Conservation (phyloP, 2,797 vertebrate genomes). For the Arctocebus calabarensis region DNA sequence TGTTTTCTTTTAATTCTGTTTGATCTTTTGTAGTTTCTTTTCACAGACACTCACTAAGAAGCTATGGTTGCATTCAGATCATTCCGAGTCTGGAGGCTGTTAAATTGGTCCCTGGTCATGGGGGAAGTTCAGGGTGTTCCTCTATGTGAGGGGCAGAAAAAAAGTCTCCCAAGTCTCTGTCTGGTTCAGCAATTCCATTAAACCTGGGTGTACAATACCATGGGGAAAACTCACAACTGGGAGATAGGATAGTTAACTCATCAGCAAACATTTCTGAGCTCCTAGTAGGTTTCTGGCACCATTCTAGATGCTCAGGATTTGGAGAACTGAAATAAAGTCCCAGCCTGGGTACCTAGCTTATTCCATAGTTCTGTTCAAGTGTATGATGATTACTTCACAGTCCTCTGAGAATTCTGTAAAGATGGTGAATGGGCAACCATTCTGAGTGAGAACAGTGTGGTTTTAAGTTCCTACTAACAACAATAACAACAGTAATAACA, state of each 20-base stretch:
- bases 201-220: neutral
- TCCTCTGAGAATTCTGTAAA: neutral
- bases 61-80: neutral
- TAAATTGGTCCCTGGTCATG: neutral
- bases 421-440: neutral
- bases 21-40: neutral
- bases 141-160: constrained; percentile 2
- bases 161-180: neutral
- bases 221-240: neutral
- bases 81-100: neutral
- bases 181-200: neutral
- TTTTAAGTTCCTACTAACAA: neutral
- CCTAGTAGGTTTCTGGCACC: neutral
- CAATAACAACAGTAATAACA: neutral
- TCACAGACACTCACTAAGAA: neutral
- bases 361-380: neutral
- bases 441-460: neutral
- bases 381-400: neutral
- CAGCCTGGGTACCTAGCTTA: neutral
- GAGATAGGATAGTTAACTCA: neutral
- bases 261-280: neutral
- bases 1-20: neutral
- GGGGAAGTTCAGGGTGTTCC: neutral
- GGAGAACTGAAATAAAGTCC: neutral
- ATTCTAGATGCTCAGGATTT: neutral